These are phyloP conservation scores for Drosophila murphyi DNA, from an alignment of 1,140 invertebrate species.

Conservation along the genomic window DNA sequence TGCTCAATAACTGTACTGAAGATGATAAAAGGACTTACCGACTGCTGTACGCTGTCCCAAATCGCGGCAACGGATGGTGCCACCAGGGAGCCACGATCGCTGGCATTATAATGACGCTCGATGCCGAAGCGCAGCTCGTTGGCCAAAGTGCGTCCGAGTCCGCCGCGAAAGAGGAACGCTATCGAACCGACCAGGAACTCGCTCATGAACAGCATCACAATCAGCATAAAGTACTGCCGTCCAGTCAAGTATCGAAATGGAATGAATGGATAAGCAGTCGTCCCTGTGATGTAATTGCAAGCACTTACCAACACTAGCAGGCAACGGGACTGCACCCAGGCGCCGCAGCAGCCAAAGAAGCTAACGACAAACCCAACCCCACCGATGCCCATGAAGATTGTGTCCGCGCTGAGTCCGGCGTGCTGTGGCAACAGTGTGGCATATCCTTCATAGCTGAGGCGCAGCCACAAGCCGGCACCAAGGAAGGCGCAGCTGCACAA, in stretches of 20 bases:
- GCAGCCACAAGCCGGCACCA: conserved; percentile 90
- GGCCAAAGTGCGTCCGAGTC: conserved; percentile 87
- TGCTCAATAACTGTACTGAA: no score
- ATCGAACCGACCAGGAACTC: conserved; percentile 92
- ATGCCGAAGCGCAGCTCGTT: conserved; percentile 90
- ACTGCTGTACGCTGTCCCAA: conserved; percentile 90
- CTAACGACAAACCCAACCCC: conserved; percentile 89
- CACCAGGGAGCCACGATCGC: conserved; percentile 85
- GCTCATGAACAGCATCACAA: conserved; percentile 91
- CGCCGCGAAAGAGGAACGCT: conserved; percentile 91
- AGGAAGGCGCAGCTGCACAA: conserved; percentile 90
- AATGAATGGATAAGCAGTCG: background rate
- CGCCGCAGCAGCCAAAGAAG: conserved; percentile 92
- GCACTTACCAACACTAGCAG: conserved; percentile 90
- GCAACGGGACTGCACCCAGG: conserved; percentile 92
- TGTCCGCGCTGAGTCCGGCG: conserved; percentile 89
- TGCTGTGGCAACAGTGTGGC: conserved; percentile 90
- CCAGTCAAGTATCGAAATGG: conserved; percentile 38
- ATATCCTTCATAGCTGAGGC: conserved; percentile 89
- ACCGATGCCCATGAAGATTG: conserved; percentile 88
- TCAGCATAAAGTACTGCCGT: conserved; percentile 92
- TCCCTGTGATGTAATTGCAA: background rate
- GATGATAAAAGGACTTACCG: conserved; percentile 85
- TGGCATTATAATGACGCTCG: conserved; percentile 88
- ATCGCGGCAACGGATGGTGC: conserved; percentile 87